Base-by-base conservation (phyloP, 2,113 vertebrate genomes). In the Crypturellus undulatus region DNA sequence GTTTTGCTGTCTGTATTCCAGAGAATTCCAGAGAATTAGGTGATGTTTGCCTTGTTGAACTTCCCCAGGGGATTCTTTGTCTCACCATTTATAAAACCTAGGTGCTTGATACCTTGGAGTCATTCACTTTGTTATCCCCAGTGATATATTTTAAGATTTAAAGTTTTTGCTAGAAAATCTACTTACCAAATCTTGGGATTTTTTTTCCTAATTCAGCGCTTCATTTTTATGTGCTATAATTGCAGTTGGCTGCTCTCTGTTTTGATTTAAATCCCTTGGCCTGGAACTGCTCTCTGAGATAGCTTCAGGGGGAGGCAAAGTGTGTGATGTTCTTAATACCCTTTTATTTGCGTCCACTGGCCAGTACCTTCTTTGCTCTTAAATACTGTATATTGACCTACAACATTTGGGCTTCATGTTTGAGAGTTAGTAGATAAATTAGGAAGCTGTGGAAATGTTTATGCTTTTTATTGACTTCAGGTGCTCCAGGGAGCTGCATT, bases 401-500 rank as follows among this genome's bases (percentile, higher is more conserved):
- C 34, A 82, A 1, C 34, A 6, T 79, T 90, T 62, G 84, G 85
- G 26, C 11, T 82, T 92, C 24, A 4, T 8, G 5, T 89, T 81
- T 76, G 64, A 45, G 38, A 30, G 25, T 42, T 63, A 51, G 40
- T 54, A 62, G 72, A 81, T 72, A 87, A 84, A 87, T 14, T 91
- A 62, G 40, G 64, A 84, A 87, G 17, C 56, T 75, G 60, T 54
- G 52, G 58, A 79, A 81, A 90, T 96, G 60, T 93, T 96, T 84
- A 71, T 93, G 75, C 32, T 80, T 92, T 93, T 79, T 84, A 51
- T 93, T 94, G 89, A 79, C 80, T 95, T 79, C 85, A 51, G 83
- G 75, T 93, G 75, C 91, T 93, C 83, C 78, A 71, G 92, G 83
- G 58, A 96, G 52, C 60, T 45, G 78, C 84, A 62, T 94, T 96